Evolutionary conservation across 2,113 vertebrate genomes (phyloP), one percentile per base, ranked within the genome.

Genomic region (Coracopsis vasa): DNA sequence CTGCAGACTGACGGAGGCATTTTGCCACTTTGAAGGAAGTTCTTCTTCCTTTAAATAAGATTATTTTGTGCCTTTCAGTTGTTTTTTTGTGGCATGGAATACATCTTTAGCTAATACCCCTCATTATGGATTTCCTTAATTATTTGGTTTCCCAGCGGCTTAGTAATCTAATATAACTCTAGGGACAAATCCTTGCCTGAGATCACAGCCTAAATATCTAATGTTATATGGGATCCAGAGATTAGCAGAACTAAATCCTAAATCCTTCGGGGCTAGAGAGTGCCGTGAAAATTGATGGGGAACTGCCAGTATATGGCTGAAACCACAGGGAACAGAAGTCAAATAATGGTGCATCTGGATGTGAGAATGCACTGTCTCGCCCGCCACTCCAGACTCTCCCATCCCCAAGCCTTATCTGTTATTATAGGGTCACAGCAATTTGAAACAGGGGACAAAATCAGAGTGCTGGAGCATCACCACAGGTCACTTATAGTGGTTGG

Each of bases 81-180:
- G 23, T 2, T 56, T 53, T 54, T 87, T 48, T 67, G 45, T 60
- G 45, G 9, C 47, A 25, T 41, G 75, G 50, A 92, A 73, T 70
- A 71, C 18, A 35, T 84, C 53, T 80, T 35, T 74, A 53, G 64
- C 69, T 92, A 92, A 90, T 90, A 56, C 16, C 16, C 16, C 54
- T 94, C 64, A 73, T 92, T 93, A 83, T 31, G 64, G 47, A 79
- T 95, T 92, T 96, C 74, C 88, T 95, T 94, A 91, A 91, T 95
- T 91, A 90, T 93, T 91, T 95, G 64, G 24, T 95, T 96, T 94
- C 82, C 69, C 79, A 84, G 51, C 0, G 3, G 67, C 21, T 96
- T 94, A 92, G 85, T 94, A 93, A 90, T 93, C 80, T 73, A 88
- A 83, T 86, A 83, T 50, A 82, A 74, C 90, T 90, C 75, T 20